phyloP scores from a whole-genome alignment of 2,113 vertebrate species.

The Ceyx cyanopectus region DNA sequence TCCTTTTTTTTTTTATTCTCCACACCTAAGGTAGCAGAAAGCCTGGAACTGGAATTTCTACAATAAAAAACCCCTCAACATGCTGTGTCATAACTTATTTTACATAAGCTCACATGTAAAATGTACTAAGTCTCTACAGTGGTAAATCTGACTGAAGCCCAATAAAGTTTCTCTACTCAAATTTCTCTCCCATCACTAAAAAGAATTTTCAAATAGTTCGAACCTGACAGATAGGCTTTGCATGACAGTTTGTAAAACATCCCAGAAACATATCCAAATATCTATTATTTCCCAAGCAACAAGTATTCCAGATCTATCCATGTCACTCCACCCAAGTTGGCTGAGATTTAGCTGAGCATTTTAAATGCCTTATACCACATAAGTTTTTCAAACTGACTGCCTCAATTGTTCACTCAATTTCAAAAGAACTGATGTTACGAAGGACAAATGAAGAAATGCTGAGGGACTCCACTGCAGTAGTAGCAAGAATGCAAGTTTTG shows the following conservation, averaged over 20 bases:
- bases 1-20: too few species aligned
- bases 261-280: not conserved
- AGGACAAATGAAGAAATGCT: not conserved
- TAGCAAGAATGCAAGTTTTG: not conserved
- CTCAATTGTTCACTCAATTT: not conserved
- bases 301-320: not conserved
- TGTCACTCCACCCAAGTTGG: not conserved
- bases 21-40: not conserved
- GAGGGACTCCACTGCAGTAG: not conserved
- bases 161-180: not conserved
- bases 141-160: not conserved
- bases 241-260: not conserved
- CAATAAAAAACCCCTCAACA: not conserved
- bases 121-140: not conserved
- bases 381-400: not conserved
- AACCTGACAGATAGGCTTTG: not conserved
- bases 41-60: not conserved
- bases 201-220: not conserved
- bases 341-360: not conserved
- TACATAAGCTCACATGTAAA: not conserved
- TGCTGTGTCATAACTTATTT: not conserved
- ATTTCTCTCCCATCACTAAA: not conserved
- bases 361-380: not conserved
- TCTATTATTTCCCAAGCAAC: conserved; percentile 20
- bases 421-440: not conserved